These are phyloP conservation scores for Babylonia areolata DNA, from an alignment of 1,140 invertebrate genomes.

Conservation along the genomic window DNA sequence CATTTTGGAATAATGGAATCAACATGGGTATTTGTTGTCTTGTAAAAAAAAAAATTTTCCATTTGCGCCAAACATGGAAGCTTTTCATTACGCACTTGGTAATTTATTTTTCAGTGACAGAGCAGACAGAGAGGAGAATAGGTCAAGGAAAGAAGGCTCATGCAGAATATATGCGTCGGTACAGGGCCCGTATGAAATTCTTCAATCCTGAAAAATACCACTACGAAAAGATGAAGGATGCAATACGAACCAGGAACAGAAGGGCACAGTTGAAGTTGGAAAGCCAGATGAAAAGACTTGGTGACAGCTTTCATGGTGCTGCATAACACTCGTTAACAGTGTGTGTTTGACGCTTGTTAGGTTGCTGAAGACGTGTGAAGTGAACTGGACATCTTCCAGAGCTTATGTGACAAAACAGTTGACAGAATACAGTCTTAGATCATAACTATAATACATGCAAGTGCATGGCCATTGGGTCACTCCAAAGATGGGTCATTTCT, in stretches of 20 bases:
- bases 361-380: no score
- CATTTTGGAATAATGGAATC: no score
- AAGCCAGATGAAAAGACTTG: background rate
- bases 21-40: no score
- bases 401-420: no score
- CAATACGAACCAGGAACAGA: background rate
- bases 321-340: background rate
- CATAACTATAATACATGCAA: no score
- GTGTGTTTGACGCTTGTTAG: no score
- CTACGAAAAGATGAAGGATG: background rate
- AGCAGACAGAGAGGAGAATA: background rate
- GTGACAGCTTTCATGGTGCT: background rate
- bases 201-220: background rate
- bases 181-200: background rate
- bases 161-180: background rate
- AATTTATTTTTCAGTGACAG: background rate
- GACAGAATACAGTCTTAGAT: no score
- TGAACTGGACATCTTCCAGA: no score
- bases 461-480: no score
- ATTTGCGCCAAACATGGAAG: no score
- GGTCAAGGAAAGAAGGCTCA: background rate
- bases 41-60: no score
- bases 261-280: constrained; percentile 1
- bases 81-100: background rate
- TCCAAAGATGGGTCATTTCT: no score